These are phyloP conservation scores for Eremobia ochroleuca DNA, from an alignment of 2,888 invertebrate genomes.

Conservation along the genomic window DNA sequence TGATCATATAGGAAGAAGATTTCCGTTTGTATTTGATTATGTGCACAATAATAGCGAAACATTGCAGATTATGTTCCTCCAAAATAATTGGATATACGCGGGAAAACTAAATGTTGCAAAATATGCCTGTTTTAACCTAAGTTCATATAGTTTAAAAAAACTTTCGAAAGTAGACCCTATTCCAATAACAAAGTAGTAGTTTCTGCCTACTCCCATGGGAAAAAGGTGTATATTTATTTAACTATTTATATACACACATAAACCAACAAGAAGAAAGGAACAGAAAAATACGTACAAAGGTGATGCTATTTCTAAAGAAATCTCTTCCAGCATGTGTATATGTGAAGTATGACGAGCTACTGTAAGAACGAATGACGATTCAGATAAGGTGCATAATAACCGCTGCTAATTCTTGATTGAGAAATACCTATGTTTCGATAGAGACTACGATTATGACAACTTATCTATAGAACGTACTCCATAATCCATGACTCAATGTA, in stretches of 20 bases:
- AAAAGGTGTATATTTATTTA: neutral
- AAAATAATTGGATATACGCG: neutral
- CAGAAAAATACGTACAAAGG: neutral
- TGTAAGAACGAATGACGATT: neutral
- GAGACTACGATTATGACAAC: neutral
- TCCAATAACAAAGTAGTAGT: neutral
- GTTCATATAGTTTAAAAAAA: no score
- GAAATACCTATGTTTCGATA: slow-evolving; percentile 6
- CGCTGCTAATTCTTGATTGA: slow-evolving; percentile 12
- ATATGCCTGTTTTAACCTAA: neutral
- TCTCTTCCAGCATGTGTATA: neutral
- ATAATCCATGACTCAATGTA: neutral
- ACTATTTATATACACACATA: neutral
- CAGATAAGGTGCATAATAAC: slow-evolving; percentile 10
- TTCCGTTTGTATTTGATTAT: neutral
- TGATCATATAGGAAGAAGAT: neutral
- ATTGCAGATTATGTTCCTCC: neutral
- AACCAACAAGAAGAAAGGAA: neutral
- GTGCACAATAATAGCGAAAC: neutral
- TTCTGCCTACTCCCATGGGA: neutral
- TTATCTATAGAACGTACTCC: neutral
- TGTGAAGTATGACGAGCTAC: neutral
- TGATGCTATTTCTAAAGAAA: neutral
- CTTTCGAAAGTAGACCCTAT: neutral
- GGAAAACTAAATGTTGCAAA: neutral